phyloP scores from a whole-genome alignment of 2,113 vertebrate species.

The Onychostoma macrolepis region DNA sequence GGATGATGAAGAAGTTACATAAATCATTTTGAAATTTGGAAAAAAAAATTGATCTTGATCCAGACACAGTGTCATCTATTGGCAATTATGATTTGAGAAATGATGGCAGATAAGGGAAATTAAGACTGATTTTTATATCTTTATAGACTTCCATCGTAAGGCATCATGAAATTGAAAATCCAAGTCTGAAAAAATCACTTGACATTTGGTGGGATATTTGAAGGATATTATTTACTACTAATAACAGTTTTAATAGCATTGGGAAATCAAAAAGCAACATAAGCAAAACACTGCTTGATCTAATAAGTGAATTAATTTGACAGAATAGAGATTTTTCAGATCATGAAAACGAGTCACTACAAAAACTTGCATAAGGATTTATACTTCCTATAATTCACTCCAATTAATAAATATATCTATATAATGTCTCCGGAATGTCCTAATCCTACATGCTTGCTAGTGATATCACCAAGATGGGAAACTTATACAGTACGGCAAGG shows the following conservation, averaged over 20 bases:
- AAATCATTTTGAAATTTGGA: constrained; percentile 38
- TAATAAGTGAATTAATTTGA: neutral
- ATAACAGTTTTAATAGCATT: neutral
- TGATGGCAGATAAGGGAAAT: neutral
- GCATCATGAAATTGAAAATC: neutral
- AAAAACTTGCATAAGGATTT: neutral
- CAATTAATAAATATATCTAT: constrained; percentile 62
- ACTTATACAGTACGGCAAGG: constrained; percentile 61
- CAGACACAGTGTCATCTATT: constrained; percentile 28
- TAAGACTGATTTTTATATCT: constrained; percentile 11
- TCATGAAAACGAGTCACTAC: neutral
- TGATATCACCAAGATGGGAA: constrained; percentile 60
- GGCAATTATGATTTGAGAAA: constrained; percentile 39
- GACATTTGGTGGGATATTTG: neutral
- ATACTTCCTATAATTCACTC: neutral
- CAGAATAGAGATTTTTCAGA: neutral
- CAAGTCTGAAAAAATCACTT: neutral
- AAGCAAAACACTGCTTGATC: neutral
- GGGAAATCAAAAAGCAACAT: neutral
- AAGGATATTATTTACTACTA: neutral
- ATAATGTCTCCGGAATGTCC: constrained; percentile 46
- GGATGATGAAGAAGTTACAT: constrained; percentile 31
- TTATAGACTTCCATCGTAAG: neutral
- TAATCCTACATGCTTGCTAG: constrained; percentile 36
- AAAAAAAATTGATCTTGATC: constrained; percentile 26